phyloP scores from a whole-genome alignment of 1,140 invertebrate species.

The Zaprionus tsacasi region DNA sequence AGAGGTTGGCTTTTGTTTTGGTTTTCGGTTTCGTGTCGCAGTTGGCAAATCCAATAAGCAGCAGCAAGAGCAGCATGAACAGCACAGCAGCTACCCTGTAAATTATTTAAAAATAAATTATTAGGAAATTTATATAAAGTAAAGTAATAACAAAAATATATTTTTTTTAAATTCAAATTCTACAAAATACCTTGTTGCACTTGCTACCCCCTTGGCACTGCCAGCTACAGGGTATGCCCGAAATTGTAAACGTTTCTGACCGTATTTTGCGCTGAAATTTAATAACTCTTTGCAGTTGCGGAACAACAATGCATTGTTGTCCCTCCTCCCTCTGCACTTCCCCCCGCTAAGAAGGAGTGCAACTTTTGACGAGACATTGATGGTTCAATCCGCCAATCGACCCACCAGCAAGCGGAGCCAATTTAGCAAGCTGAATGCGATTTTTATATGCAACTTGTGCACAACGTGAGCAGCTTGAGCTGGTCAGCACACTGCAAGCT shows the following conservation, averaged over 20 bases:
- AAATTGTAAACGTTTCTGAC: constrained; percentile 52
- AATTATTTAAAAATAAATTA: too few relatives aligned
- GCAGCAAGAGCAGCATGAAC: neutral
- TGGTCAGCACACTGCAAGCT: constrained; percentile 3
- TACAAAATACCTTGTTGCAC: neutral
- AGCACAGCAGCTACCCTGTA: constrained; percentile 5
- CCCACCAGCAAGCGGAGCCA: constrained; percentile 71
- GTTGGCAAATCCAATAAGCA: constrained; percentile 25
- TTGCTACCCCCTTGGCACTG: neutral
- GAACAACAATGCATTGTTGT: neutral
- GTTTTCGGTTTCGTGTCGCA: constrained; percentile 68
- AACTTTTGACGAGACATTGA: constrained; percentile 78
- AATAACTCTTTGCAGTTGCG: constrained; percentile 51
- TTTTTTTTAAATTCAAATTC: neutral
- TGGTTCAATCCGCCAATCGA: constrained; percentile 74
- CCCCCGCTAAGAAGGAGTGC: constrained; percentile 19
- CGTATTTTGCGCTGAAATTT: constrained; percentile 52
- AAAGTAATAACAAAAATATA: neutral
- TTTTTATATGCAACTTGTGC: constrained; percentile 53
- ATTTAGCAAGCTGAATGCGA: constrained; percentile 75
- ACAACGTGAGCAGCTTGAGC: constrained; percentile 12
- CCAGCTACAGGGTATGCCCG: constrained; percentile 18
- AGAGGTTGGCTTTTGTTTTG: constrained; percentile 49
- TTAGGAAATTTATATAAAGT: too few relatives aligned
- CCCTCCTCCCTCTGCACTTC: neutral